Evolutionary conservation across 2,888 invertebrate genomes (phyloP).

Genomic region (Caenorhabditis angaria): DNA sequence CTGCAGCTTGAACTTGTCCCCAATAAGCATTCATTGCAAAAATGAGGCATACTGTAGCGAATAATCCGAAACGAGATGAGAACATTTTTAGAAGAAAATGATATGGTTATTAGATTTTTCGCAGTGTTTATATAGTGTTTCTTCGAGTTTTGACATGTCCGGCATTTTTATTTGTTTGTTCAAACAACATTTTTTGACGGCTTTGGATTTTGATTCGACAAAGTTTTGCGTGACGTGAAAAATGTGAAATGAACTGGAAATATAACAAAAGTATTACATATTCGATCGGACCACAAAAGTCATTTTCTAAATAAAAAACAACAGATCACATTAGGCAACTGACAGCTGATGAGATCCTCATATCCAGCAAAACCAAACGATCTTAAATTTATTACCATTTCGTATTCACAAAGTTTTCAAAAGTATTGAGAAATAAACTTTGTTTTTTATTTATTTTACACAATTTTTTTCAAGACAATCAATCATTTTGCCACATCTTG

Average conservation of each 20-base stretch:
- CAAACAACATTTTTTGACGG: not conserved
- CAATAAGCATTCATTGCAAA: conserved; percentile 5
- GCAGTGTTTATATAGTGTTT: not conserved
- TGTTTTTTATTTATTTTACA: not conserved
- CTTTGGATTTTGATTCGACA: not conserved
- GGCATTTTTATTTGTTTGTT: conserved; percentile 1
- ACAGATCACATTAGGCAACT: no score
- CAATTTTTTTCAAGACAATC: not conserved
- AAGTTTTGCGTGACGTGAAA: not conserved
- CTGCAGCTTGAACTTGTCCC: conserved; percentile 20
- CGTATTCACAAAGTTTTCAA: no score
- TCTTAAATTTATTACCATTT: no score
- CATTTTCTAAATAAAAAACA: no score
- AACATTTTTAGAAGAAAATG: not conserved
- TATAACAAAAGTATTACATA: no score
- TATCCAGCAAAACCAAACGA: no score
- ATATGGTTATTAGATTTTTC: not conserved
- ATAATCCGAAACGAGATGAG: not conserved
- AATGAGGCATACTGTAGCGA: not conserved
- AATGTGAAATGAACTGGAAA: no score
- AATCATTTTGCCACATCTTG: conserved; percentile 4
- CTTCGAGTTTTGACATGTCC: conserved; percentile 2
- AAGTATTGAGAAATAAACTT: no score
- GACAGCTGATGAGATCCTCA: no score
- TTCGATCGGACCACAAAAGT: no score